Base-by-base conservation (phyloP, 2,113 vertebrate genomes). In the Euleptes europaea region DNA sequence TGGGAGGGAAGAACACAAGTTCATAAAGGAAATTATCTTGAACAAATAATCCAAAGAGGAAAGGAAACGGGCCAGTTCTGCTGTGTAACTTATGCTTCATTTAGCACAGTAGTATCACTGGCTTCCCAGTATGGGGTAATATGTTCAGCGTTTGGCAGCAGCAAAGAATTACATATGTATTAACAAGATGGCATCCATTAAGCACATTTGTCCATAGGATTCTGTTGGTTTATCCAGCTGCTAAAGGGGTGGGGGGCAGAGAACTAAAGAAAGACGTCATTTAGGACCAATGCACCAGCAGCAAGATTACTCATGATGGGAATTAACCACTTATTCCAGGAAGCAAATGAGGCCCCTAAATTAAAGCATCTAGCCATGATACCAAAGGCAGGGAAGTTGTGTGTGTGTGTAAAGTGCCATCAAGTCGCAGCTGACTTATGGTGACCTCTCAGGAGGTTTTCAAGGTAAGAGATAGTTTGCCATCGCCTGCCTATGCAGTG, bases 41-140 rank as follows among this genome's bases (percentile, higher is more conserved):
- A 44, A 28, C 51, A 73, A 80, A 85, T 47, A 65, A 85, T 65
- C 33, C 31, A 73, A 31, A 10, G 40, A 49, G 42, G 47, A 74
- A 49, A 80, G 51, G 84, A 47, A 85, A 80, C n/a, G 35, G 77
- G 40, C 66, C n/a, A 54, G 15, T 69, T 54, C 5, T 5, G 28
- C 31, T 78, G 44, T 70, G 44, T 54, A 54, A 42, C 33, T 84
- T 70, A 47, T 70, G 83, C 83, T 78, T 78, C 75, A 35, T 84
- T 78, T 84, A 78, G 75, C 75, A 78, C 83, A 67, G 83, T 60
- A 65, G 31, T 51, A 60, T 71, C 21, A 28, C 49, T 71, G 74
- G 47, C 38, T 40, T 71, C 49, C 44, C 31, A 71, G 75, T 66
- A 78, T 44, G 66, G 31, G 49, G 75, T 71, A 78, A 84, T 78